Evolutionary conservation across 64 coral and sea anemone genomes (phyloP), one percentile per base, ranked within the genome.

Genomic region (Actinia equina): DNA sequence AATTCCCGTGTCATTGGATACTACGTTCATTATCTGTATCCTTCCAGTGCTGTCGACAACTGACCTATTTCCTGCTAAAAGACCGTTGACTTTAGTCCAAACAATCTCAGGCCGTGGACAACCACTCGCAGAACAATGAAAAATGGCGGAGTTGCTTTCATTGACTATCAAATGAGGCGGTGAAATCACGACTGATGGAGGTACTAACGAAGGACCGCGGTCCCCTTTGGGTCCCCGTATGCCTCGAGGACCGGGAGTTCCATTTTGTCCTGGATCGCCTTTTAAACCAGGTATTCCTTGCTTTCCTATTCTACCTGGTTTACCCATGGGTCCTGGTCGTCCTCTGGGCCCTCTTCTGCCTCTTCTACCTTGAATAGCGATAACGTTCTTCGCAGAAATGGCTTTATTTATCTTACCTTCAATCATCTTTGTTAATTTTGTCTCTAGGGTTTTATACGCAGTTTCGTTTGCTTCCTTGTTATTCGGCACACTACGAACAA

Each of bases 131-230:
- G 65, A 60, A 44, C 89, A 90, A 30, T 44, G 70, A 7, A 85
- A 14, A 60, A 70, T 86, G 2, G 83, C 89, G 11, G 51, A 85
- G 52, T 90, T 81, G 30, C 83, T 86, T 90, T 90, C 89, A 44
- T 90, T 90, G 55, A 57, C 55, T 2, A 14, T 57, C 55, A 57
- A 57, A 16, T 57, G 15, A 57, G 55, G 55, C 2, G 55, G 55
- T 86, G 85, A 56, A 15, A 25, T 61, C 9, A 86, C 22, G 1
- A 59, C 55, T 57, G 55, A 57, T 57, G 55, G 55, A 57, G 55
- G 55, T 57, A 5, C 55, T 57, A 57, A 13, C 55, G 55, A 57
- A 57, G 55, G 55, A 16, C 55, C 55, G 6, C 55, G 55, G 2
- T 57, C 55, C 55, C 55, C 55, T 57, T 16, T 85, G 23, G 69